Conservation (phyloP, 2,888 invertebrate species). For the Scaptomyza polygonia region DNA sequence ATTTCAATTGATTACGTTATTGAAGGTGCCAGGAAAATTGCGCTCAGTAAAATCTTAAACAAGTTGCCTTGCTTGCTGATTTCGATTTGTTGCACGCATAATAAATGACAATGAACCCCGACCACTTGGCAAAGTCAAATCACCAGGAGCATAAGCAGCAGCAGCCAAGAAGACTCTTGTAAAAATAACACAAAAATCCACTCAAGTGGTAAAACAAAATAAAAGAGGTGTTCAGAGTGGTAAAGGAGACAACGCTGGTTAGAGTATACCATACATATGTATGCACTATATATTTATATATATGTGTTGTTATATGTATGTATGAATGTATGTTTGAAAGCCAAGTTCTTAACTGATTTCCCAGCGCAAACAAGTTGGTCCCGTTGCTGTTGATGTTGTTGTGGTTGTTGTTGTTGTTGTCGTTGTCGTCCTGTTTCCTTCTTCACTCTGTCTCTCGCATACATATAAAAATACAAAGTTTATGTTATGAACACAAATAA, state of each 20-base stretch:
- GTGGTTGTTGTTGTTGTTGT: constrained; percentile 1
- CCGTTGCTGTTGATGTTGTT: constrained; percentile 9
- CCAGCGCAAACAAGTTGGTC: constrained; percentile 75
- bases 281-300: constrained; percentile 7
- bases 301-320: constrained; percentile 2
- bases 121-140: constrained; percentile 12
- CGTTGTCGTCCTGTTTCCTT: constrained; percentile 51
- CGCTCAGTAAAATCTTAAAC: constrained; percentile 79
- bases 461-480: constrained; percentile 79
- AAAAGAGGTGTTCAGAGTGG: constrained; percentile 60
- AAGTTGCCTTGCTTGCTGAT: constrained; percentile 68
- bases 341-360: constrained; percentile 78
- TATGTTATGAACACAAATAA: constrained; percentile 79
- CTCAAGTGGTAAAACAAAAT: constrained; percentile 76
- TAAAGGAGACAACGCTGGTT: constrained; percentile 56
- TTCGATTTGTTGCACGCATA: constrained; percentile 77
- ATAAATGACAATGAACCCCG: constrained; percentile 62
- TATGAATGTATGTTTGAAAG: constrained; percentile 52
- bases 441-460: constrained; percentile 47
- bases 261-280: constrained; percentile 18
- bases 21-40: constrained; percentile 41
- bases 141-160: constrained; percentile 30
- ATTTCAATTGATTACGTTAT: constrained; percentile 56
- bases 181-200: constrained; percentile 78
- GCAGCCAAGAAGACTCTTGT: constrained; percentile 40